These are phyloP conservation scores for Callorhinus ursinus DNA, from an alignment of 2,113 vertebrate genomes.

Conservation along the genomic window DNA sequence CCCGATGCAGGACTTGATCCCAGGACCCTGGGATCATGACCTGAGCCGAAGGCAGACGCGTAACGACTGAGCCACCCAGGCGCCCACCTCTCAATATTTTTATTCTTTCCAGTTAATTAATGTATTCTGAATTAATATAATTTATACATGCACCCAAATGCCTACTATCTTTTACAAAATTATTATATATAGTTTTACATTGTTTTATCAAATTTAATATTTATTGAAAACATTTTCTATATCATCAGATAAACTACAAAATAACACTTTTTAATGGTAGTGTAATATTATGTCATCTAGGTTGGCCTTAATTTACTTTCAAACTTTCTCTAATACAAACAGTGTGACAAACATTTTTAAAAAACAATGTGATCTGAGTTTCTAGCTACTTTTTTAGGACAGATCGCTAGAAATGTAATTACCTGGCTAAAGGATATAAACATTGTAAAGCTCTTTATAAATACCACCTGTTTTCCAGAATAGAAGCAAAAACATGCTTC, in stretches of 20 bases:
- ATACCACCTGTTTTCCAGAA: conserved; percentile 7
- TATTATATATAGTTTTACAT: conserved; percentile 8
- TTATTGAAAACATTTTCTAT: background rate
- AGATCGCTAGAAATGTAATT: background rate
- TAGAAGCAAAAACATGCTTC: background rate
- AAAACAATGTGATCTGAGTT: conserved; percentile 3
- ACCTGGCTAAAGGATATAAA: background rate
- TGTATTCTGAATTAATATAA: conserved; percentile 14
- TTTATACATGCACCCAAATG: background rate
- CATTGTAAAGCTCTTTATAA: background rate
- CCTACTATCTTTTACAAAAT: background rate
- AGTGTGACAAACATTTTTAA: conserved; percentile 5
- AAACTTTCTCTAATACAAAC: conserved; percentile 34
- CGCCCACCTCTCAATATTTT: background rate
- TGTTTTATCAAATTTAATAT: background rate
- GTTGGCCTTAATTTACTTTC: conserved; percentile 2
- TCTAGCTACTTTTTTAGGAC: background rate
- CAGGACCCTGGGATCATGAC: too few species aligned
- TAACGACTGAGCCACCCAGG: too few species aligned
- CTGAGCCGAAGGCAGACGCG: too few species aligned
- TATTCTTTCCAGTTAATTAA: conserved; percentile 17
- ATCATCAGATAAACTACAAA: conserved; percentile 31
- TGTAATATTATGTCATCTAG: conserved; percentile 5
- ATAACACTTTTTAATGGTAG: background rate
- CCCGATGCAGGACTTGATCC: too few species aligned